Percentiles rank a stretch among this genome's conserved stretches.
Evolutionary conservation across 2,113 vertebrate species (phyloP).

Genomic region (Mohoua ochrocephala): DNA sequence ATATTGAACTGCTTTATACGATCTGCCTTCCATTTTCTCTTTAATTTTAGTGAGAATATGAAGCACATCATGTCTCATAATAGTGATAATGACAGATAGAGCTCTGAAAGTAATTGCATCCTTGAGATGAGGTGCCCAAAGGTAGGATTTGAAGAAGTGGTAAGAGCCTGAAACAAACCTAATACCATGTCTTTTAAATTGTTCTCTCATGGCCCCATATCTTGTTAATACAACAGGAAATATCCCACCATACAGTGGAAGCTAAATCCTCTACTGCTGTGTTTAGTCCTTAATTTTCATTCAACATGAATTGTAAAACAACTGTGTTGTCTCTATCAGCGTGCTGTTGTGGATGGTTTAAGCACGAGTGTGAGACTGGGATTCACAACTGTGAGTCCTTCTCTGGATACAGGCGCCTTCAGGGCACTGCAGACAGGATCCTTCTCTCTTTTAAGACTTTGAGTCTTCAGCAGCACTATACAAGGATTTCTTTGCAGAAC

Average conservation of each 20-base stretch:
- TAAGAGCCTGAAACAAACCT: background rate
- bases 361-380: background rate
- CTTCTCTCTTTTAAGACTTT: background rate
- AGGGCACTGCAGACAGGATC: background rate
- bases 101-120: background rate
- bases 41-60: slow-evolving; percentile 40
- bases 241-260: background rate
- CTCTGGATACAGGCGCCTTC: background rate
- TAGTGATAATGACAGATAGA: background rate
- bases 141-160: background rate
- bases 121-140: background rate
- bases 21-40: background rate
- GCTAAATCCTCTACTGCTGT: background rate
- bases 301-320: background rate
- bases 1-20: background rate
- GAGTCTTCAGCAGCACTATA: background rate
- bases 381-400: background rate
- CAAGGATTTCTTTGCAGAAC: background rate
- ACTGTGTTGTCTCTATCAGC: background rate
- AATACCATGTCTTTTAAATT: background rate
- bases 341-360: background rate
- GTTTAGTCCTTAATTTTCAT: background rate
- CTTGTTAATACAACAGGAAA: background rate
- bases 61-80: background rate
- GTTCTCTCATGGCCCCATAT: background rate